phyloP scores from a whole-genome alignment of 92 coral and sea anemone genomes.

The Metridium senile region DNA sequence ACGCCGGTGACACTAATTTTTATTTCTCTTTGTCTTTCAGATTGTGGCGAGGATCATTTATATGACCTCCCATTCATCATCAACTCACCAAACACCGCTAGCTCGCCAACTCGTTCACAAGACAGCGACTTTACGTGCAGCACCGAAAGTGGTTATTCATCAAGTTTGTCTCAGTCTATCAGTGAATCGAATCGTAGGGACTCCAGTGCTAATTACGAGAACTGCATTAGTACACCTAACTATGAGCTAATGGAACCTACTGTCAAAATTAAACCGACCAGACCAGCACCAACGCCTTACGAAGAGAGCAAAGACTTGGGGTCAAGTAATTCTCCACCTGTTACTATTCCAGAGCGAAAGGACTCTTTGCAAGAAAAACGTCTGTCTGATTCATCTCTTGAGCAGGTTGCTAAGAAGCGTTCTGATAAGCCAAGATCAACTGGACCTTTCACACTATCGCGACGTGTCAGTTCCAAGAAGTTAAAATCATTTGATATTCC shows the following conservation, averaged over 20 bases:
- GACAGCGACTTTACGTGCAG: constrained; percentile 71
- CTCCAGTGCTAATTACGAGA: constrained; percentile 41
- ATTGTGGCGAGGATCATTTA: constrained; percentile 65
- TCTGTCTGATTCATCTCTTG: constrained; percentile 30
- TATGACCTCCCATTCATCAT: constrained; percentile 70
- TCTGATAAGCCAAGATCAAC: neutral
- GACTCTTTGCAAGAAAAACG: neutral
- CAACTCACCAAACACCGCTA: constrained; percentile 27
- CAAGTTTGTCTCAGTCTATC: constrained; percentile 42
- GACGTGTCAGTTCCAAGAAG: constrained; percentile 28
- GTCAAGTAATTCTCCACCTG: constrained; percentile 14
- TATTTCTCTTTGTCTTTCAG: constrained; percentile 28
- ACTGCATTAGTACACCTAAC: constrained; percentile 10
- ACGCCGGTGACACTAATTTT: neutral
- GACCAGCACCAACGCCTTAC: constrained; percentile 60
- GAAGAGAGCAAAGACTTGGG: neutral
- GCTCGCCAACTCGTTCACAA: constrained; percentile 40
- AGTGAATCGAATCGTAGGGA: constrained; percentile 41
- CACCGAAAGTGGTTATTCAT: constrained; percentile 79
- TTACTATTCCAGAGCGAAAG: constrained; percentile 14
- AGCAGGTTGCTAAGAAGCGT: neutral
- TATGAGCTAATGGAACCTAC: constrained; percentile 58
- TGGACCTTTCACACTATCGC: constrained; percentile 26
- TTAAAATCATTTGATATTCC: constrained; percentile 20
- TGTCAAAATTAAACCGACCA: constrained; percentile 19